Conservation (phyloP, 2,888 invertebrate genomes). For the Melieria picta region DNA sequence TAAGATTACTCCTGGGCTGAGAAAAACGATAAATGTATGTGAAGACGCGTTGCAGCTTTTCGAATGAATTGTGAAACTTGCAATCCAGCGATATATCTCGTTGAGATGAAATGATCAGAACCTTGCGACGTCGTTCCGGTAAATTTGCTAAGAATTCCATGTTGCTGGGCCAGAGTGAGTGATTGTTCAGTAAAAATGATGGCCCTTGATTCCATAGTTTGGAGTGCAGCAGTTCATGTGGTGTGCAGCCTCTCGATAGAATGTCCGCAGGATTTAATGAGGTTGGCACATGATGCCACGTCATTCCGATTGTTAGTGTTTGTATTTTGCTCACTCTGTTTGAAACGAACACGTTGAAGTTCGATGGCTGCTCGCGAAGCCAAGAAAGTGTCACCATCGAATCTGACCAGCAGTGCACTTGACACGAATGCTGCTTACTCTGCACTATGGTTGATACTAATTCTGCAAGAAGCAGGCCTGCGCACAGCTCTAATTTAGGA, state of each 20-base stretch:
- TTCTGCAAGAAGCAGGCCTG: conserved; percentile 11
- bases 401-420: conserved; percentile 1
- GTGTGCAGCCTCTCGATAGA: conserved; percentile 15
- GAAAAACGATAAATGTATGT: conserved; percentile 17
- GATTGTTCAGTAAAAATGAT: background rate
- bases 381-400: conserved; percentile 6
- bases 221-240: background rate
- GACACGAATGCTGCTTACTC: background rate
- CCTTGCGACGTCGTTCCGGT: conserved; percentile 14
- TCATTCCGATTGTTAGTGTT: conserved; percentile 14
- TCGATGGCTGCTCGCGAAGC: conserved; percentile 10
- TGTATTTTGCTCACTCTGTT: conserved; percentile 21
- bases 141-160: background rate
- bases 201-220: conserved; percentile 22
- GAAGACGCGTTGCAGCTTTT: background rate
- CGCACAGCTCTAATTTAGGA: background rate
- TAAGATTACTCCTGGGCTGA: too few relatives aligned
- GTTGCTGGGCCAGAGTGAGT: conserved; percentile 5
- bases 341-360: conserved; percentile 6
- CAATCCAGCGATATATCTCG: conserved; percentile 16
- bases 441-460: background rate
- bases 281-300: conserved; percentile 1
- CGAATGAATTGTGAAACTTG: conserved; percentile 2
- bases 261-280: background rate
- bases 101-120: background rate